These are phyloP conservation scores for Thalassaphorura encarpata DNA, from an alignment of 1,140 invertebrate genomes.

Conservation along the genomic window DNA sequence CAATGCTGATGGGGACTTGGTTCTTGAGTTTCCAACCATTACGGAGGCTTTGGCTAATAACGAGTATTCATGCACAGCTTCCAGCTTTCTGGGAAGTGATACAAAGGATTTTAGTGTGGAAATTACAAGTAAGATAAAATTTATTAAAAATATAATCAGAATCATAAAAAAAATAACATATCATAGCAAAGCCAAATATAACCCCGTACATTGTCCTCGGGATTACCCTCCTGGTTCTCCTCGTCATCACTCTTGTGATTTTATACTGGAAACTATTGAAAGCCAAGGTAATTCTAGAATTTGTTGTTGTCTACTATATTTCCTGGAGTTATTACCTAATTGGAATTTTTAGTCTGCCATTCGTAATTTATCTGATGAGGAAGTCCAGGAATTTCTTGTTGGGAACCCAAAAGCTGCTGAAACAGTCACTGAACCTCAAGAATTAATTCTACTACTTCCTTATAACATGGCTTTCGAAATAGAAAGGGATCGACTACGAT, in stretches of 20 bases:
- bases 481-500: background rate
- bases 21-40: background rate
- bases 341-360: background rate
- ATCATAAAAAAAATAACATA: no score
- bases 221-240: background rate
- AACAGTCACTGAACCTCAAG: conserved; percentile 1
- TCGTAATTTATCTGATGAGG: conserved; percentile 6
- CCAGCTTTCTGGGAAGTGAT: background rate
- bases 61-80: background rate
- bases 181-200: background rate
- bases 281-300: background rate
- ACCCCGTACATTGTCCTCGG: background rate
- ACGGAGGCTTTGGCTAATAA: background rate
- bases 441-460: conserved; percentile 1
- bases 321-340: background rate
- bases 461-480: conserved; percentile 6
- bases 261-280: conserved; percentile 4
- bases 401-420: conserved; percentile 3
- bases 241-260: background rate
- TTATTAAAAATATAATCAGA: no score
- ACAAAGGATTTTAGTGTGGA: background rate
- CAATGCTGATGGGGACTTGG: background rate
- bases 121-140: no score
- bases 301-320: background rate
- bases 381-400: background rate